A percentile compares a stretch with the other conserved stretches of the same genome.
These are phyloP conservation scores for Drosophila nebulosa DNA, from an alignment of 1,140 invertebrate genomes.

Conservation along the genomic window DNA sequence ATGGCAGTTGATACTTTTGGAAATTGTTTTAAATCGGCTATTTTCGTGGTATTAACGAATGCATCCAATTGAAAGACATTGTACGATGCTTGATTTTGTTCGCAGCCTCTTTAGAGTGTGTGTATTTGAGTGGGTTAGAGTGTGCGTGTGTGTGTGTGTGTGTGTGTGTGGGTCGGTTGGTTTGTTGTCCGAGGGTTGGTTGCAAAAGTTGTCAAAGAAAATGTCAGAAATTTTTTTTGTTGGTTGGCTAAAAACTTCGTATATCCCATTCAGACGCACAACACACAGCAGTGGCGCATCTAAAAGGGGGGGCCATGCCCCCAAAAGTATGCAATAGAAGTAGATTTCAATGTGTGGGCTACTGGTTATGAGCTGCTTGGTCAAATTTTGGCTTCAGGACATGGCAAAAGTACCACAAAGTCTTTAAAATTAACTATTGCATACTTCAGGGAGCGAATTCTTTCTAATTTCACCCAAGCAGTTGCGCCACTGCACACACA, in stretches of 20 bases:
- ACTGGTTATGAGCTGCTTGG: too few species aligned
- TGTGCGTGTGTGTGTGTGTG: background rate
- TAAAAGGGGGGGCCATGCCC: too few species aligned
- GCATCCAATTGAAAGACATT: conserved; percentile 86
- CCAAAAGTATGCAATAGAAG: too few species aligned
- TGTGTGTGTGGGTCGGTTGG: too few species aligned
- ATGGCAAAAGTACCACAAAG: too few species aligned
- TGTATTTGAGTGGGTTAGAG: background rate
- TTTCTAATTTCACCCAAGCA: too few species aligned
- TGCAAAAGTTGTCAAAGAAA: conserved; percentile 42
- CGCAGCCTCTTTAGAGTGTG: conserved; percentile 85
- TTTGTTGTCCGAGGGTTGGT: background rate
- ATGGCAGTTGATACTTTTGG: conserved; percentile 78
- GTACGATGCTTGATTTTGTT: conserved; percentile 86
- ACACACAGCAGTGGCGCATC: too few species aligned
- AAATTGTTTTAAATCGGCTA: conserved; percentile 81
- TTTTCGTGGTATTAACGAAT: conserved; percentile 84
- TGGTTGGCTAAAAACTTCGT: background rate
- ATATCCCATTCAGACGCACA: background rate
- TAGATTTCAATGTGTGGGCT: too few species aligned
- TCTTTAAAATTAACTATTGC: too few species aligned
- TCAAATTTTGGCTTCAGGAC: too few species aligned
- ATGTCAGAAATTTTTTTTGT: conserved; percentile 37
- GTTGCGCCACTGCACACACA: too few species aligned
- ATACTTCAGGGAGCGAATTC: too few species aligned